Base-by-base conservation (phyloP, 2,113 vertebrate species). In the Gallinago paraguaiae region DNA sequence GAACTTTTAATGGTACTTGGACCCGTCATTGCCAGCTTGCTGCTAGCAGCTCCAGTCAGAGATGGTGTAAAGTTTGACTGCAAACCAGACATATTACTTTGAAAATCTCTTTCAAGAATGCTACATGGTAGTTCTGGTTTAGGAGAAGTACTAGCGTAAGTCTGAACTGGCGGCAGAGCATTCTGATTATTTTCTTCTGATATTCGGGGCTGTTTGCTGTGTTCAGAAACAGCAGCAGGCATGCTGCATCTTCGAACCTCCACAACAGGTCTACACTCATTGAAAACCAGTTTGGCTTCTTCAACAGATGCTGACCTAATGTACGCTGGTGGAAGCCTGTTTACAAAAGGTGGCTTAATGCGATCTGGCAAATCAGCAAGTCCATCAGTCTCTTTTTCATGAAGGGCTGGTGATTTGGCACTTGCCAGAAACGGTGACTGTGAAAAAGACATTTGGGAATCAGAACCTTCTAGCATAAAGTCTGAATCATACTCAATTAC, bases 391-490 rank as follows among this genome's bases (percentile, higher is more conserved):
- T 99, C 99, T 90, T 97, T 98, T 56, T 99, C 99, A 18, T 98
- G 98, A 90, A 98, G 96, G 69, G 98, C 98, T 45, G 99, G 99
- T 70, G 99, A 99, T 97, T 98, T 99, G 97, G 98, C 98, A 97
- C 98, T 97, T 64, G 98, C 95, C 93, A 99, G 80, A 84, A 99
- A 99, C 2, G 98, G 98, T 93, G 99, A 99, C 83, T 99, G 99
- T 20, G 99, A 98, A 95, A 99, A 98, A n/a, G 99, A 98, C 60
- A 98, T 98, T 61, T 99, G 99, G 31, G 99, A 99, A 97, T 99
- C 99, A 1, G 98, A 99, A 63, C 98, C 97, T 93, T 99, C 99
- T 81, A 98, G 96, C 91, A 98, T 98, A 65, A 99, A 98, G 91
- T 99, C 99, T 1, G 99, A 99, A 92, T 99, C 99, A 45, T 99